Conservation (phyloP, 2,888 invertebrate genomes). For the Lycaena phlaeas region DNA sequence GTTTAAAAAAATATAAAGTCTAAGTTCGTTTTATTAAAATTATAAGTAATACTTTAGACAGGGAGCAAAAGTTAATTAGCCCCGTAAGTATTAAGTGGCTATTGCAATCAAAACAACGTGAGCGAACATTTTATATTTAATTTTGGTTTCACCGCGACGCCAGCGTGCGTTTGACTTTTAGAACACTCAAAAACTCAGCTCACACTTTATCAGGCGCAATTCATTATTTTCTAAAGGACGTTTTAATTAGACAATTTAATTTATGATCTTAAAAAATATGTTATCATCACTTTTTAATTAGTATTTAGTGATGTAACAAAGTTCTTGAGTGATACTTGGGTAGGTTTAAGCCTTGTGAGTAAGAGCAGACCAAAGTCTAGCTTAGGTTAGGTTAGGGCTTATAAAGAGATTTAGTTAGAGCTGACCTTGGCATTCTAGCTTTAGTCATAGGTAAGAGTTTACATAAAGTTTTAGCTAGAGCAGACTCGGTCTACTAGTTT, state of each 20-base stretch:
- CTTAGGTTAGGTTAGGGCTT: too few species aligned
- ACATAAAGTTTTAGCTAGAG: too few species aligned
- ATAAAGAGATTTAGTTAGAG: too few species aligned
- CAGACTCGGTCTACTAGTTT: too few species aligned
- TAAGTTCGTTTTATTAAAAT: too few species aligned
- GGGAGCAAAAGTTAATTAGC: background rate
- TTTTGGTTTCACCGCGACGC: constrained; percentile 5
- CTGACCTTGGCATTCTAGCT: too few species aligned
- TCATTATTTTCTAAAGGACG: constrained; percentile 6
- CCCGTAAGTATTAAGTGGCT: background rate
- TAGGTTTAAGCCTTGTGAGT: too few species aligned
- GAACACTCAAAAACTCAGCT: constrained; percentile 5
- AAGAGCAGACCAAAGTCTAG: too few species aligned
- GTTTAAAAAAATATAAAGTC: too few species aligned
- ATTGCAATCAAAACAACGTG: background rate
- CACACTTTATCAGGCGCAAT: constrained; percentile 4
- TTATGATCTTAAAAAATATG: background rate
- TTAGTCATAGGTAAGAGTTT: too few species aligned
- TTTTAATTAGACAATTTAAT: constrained; percentile 6
- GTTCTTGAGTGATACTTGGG: too few species aligned
- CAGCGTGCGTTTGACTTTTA: constrained; percentile 9
- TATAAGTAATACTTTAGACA: background rate
- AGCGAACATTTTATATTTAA: constrained; percentile 8
- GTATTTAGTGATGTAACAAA: too few species aligned
- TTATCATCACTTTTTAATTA: background rate